Conservation (phyloP, 2,113 vertebrate genomes). For the Anser cygnoides region DNA sequence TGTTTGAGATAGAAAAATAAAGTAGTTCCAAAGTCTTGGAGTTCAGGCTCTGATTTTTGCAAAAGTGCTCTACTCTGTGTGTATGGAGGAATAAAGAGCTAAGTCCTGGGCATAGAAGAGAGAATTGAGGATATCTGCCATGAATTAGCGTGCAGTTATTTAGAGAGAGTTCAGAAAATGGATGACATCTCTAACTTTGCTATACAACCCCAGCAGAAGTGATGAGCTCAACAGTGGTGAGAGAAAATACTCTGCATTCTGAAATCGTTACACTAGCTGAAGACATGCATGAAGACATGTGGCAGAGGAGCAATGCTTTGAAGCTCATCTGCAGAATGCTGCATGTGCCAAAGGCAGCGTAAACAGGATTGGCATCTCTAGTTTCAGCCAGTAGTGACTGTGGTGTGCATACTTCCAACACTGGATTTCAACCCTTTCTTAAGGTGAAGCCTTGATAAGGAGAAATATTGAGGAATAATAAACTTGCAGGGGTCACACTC, state of each 20-base stretch:
- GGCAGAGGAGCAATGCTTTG: background rate
- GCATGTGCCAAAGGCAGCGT: background rate
- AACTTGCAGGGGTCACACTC: background rate
- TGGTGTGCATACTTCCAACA: background rate
- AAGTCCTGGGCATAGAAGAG: background rate
- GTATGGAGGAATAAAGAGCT: background rate
- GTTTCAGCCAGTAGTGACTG: background rate
- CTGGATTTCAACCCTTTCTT: background rate
- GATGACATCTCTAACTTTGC: background rate
- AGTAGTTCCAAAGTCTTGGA: background rate
- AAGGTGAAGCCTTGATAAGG: accelerated
- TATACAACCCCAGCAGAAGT: background rate
- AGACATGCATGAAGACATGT: background rate
- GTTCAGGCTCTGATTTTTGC: background rate
- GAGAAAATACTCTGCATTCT: background rate
- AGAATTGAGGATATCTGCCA: background rate
- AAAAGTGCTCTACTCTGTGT: background rate
- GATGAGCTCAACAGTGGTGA: background rate
- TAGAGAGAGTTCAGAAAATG: background rate
- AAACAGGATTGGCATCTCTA: background rate
- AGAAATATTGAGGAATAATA: background rate
- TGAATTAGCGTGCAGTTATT: accelerated
- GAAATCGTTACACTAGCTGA: background rate
- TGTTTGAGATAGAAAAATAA: background rate
- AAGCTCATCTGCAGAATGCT: background rate